Evolutionary conservation across 2,797 vertebrate genomes (phyloP), one percentile per base, ranked within the genome.

Genomic region (Xenops minutus): DNA sequence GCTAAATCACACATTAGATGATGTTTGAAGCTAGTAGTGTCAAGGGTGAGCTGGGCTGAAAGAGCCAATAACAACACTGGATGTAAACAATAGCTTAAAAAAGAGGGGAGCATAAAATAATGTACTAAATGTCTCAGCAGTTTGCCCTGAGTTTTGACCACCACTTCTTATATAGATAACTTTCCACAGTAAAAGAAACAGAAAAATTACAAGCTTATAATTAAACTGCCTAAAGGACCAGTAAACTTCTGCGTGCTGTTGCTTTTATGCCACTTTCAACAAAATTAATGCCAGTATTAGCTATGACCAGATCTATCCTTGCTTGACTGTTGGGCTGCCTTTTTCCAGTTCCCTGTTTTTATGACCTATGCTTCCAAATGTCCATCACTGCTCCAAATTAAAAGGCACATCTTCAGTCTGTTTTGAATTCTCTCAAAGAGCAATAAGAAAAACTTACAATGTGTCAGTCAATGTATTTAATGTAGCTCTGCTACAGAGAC

Each of bases 81-180:
- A 79, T 30, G 30, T 85, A 94, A 92, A 96, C 93, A 93, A 84
- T 1, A 68, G 37, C 61, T 96, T 62, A 61, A 78, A 72, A 82
- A 89, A 88, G 85, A 24, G 21, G 19, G 23, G 36, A 88, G 32
- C 16, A 72, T 51, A 66, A 81, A 62, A 88, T n/a, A 54, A 72
- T 13, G 13, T 8, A 44, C 34, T 12, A 52, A 27, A 68, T 52
- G 32, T 44, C 43, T 43, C 69, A 83, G 74, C 68, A 62, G 34
- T 64, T 69, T 51, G 64, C n/a, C 48, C 52, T 17, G 68, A 58
- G 37, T 89, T 95, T 85, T 61, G 39, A 72, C 81, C 48, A 85
- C 58, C 2, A 15, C 55, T 67, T 52, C 46, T 97, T 43, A 34
- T 67, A 51, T 34, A 76, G 64, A 87, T 41, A 49, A 49, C 23